Conservation (phyloP, 35 echinoderm and acorn worm species). For the Lytechinus pictus region DNA sequence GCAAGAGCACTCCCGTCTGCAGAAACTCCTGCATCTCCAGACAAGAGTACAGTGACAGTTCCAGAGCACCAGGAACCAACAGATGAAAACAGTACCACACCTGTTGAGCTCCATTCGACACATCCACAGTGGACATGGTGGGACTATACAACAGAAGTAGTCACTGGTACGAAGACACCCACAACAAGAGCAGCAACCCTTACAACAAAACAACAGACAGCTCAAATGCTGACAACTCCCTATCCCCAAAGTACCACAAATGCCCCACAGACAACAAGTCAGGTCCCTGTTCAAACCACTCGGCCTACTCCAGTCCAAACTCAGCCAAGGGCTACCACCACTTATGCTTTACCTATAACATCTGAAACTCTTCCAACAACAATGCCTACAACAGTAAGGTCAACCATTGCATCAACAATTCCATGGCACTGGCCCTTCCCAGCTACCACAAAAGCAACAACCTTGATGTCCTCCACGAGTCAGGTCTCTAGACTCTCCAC, state of each 20-base stretch:
- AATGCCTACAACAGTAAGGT: background rate
- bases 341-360: background rate
- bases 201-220: background rate
- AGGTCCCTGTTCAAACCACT: background rate
- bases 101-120: background rate
- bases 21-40: background rate
- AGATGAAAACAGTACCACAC: background rate
- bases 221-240: background rate
- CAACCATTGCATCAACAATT: background rate
- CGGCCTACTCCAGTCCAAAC: background rate
- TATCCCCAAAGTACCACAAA: background rate
- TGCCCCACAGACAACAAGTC: background rate
- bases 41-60: background rate
- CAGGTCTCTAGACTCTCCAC: background rate
- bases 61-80: background rate
- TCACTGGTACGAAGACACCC: background rate
- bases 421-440: background rate
- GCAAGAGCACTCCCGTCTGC: background rate
- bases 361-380: background rate
- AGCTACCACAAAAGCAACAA: background rate
- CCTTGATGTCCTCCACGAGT: background rate
- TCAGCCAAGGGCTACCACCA: background rate
- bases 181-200: background rate
- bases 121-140: background rate
- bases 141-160: background rate